Evolutionary conservation across 2,797 vertebrate genomes (phyloP).

Genomic region (Psittacula derbiana): DNA sequence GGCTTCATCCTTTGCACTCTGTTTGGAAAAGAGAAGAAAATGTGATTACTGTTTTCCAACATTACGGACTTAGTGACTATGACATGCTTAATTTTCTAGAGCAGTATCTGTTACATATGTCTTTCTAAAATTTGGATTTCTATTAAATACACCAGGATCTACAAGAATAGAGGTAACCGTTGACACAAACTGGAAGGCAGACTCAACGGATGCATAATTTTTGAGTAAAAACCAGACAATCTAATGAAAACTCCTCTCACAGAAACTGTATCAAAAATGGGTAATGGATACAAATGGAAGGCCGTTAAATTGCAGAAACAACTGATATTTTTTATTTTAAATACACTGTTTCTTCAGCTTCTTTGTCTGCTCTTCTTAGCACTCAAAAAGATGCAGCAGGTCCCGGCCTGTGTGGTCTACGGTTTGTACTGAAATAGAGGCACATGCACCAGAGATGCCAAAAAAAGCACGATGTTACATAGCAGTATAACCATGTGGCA

Average conservation of each 20-base stretch:
- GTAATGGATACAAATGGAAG: not conserved
- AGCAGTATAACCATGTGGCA: not conserved
- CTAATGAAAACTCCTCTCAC: not conserved
- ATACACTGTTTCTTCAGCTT: not conserved
- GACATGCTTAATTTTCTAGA: not conserved
- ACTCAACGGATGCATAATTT: not conserved
- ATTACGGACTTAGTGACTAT: not conserved
- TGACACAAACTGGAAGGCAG: not conserved
- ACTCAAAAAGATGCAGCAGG: not conserved
- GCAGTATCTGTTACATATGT: not conserved
- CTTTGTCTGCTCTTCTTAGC: not conserved
- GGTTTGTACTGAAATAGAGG: not conserved
- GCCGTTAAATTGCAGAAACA: not conserved
- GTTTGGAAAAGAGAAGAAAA: not conserved
- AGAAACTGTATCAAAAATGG: not conserved
- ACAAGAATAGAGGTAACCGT: not conserved
- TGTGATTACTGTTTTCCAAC: not conserved
- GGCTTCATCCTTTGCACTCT: conserved; percentile 88
- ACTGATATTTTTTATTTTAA: not conserved
- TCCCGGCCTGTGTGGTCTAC: not conserved
- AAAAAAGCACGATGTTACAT: not conserved
- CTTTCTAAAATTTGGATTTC: not conserved
- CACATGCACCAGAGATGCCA: not conserved
- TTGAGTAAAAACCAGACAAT: not conserved
- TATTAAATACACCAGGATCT: not conserved